phyloP scores from a whole-genome alignment of 2,113 vertebrate species.

The Ceratotherium simum region DNA sequence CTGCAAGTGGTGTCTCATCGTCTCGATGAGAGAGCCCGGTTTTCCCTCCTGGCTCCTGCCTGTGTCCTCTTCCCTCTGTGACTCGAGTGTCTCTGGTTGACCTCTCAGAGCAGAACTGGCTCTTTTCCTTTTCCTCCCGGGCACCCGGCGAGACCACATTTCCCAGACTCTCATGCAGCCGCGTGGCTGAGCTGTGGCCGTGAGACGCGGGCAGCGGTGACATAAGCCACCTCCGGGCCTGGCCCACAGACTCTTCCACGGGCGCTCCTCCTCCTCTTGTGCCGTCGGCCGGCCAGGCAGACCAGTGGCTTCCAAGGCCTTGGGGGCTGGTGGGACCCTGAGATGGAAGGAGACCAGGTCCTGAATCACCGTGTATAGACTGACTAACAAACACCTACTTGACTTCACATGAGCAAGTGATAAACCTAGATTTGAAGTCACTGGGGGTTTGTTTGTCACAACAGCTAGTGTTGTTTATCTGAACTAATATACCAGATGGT shows the following conservation, averaged over 20 bases:
- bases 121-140: neutral
- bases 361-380: no score
- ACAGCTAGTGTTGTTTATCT: neutral
- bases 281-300: neutral
- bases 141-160: neutral
- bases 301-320: no score
- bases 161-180: neutral
- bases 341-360: neutral
- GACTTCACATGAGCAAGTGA: neutral
- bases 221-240: fast-evolving
- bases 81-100: neutral
- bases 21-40: neutral
- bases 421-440: neutral
- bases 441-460: neutral
- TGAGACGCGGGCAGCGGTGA: neutral
- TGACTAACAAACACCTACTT: neutral
- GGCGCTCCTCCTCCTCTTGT: neutral
- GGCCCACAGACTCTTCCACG: neutral
- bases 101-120: neutral
- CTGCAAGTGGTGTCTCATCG: neutral
- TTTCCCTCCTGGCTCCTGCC: neutral
- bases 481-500: neutral
- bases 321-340: no score
- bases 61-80: neutral
- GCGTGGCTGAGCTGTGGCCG: fast-evolving